Evolutionary conservation across 2,113 vertebrate genomes (phyloP), one percentile per base, ranked within the genome.

Genomic region (Oreocharis arfaki): DNA sequence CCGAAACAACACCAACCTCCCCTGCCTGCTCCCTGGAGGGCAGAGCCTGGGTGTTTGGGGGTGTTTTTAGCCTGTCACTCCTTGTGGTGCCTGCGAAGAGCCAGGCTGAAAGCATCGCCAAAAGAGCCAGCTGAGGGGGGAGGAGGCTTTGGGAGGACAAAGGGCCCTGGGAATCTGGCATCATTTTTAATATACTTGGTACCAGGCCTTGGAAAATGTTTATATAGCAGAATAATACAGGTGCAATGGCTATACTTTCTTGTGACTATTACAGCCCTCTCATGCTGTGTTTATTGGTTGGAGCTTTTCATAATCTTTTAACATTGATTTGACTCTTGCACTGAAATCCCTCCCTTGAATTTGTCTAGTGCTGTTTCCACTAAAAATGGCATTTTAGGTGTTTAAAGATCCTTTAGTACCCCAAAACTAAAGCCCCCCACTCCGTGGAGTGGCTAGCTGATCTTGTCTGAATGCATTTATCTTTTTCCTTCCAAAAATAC

Each of bases 111-210:
- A 85, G 6, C 42, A 44, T 18, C 0, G 3, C 56, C 59, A 75
- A 60, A 67, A 70, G 60, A 83, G 26, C 24, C 74, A 75, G 61
- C 30, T 10, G 2, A 46, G 19, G 12, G 7, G 19, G 57, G 21
- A 87, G 60, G 52, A 91, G n/a, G 27, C 24, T 85, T 60, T 64
- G 73, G 35, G 52, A 87, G 46, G 83, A 89, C 70, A 92, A 93
- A 92, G 37, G n/a, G 71, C 49, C 65, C 68, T 94, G 93, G 80
- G 85, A 96, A 96, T 52, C 60, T 95, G 88, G 88, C 75, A 83
- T 71, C 0, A 52, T 79, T 94, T 88, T 90, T 82, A 82, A 95
- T 84, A 73, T 74, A 67, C 41, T 93, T 92, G 86, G 88, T 95
- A 87, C 64, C 39, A 79, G 85, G 22, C 76, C 90, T 60, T 83